These are phyloP conservation scores for Syngnathus rostellatus DNA, from an alignment of 2,797 vertebrate species.

Conservation along the genomic window DNA sequence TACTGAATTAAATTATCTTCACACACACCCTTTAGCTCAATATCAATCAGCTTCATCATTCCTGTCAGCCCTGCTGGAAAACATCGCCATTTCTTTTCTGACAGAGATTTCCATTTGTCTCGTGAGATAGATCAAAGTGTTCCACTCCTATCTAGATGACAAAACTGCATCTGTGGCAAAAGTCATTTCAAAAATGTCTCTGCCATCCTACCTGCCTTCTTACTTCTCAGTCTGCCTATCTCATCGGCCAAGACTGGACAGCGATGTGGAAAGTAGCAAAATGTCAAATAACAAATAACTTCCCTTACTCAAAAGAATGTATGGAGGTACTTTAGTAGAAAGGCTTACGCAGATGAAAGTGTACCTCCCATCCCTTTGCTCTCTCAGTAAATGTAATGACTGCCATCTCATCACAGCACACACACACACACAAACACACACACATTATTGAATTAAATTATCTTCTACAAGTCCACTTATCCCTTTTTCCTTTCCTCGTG, in stretches of 20 bases:
- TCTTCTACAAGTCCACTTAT: conserved; percentile 24
- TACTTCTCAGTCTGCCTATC: conserved; percentile 9
- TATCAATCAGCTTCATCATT: conserved; percentile 19
- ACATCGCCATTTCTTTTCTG: conserved; percentile 19
- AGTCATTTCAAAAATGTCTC: conserved; percentile 20
- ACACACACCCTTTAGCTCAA: conserved; percentile 14
- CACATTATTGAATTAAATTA: conserved; percentile 36
- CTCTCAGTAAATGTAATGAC: conserved; percentile 36
- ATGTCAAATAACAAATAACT: not conserved
- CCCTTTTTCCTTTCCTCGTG: conserved; percentile 26
- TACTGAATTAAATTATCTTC: conserved; percentile 38
- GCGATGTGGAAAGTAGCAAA: not conserved
- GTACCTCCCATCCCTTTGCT: conserved; percentile 19
- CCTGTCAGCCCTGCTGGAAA: conserved; percentile 20
- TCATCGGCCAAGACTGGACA: conserved; percentile 8
- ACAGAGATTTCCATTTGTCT: conserved; percentile 29
- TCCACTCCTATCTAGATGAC: conserved; percentile 21
- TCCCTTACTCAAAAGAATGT: no score
- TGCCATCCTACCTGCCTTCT: conserved; percentile 3
- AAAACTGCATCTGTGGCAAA: conserved; percentile 10
- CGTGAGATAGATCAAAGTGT: conserved; percentile 34
- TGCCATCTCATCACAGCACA: conserved; percentile 18
- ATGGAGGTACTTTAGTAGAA: conserved; percentile 13
- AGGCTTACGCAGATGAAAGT: conserved; percentile 10
- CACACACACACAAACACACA: conserved; percentile 15